These are phyloP conservation scores for Podotricha telesiphe DNA, from an alignment of 2,888 invertebrate species.

Conservation along the genomic window DNA sequence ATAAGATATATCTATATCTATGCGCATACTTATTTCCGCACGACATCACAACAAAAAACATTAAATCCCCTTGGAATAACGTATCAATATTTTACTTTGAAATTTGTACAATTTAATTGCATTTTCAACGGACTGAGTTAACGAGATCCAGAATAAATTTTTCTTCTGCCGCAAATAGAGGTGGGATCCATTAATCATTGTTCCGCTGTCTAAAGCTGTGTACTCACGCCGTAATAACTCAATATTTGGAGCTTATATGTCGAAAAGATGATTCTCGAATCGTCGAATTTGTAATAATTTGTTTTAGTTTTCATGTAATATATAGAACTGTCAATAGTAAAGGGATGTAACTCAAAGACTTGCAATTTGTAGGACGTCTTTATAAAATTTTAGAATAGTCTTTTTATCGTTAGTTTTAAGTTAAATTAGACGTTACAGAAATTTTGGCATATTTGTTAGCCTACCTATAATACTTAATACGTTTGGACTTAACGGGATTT, in stretches of 20 bases:
- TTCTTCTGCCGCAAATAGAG: slow-evolving; percentile 33
- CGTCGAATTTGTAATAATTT: background rate
- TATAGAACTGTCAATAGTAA: background rate
- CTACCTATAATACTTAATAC: too few species aligned
- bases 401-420: too few species aligned
- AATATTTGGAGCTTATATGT: slow-evolving; percentile 10
- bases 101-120: slow-evolving; percentile 34
- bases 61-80: background rate
- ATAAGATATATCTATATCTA: too few species aligned
- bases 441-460: too few species aligned
- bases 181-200: slow-evolving; percentile 35
- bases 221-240: slow-evolving; percentile 26
- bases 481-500: too few species aligned
- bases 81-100: slow-evolving; percentile 6
- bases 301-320: background rate
- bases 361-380: too few species aligned
- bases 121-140: slow-evolving; percentile 31
- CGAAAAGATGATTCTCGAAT: background rate
- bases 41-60: background rate
- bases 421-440: too few species aligned
- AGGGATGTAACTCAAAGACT: too few species aligned
- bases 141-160: slow-evolving; percentile 40
- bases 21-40: too few species aligned
- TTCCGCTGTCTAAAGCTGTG: slow-evolving; percentile 17
- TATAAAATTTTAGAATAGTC: too few species aligned